A percentile compares a stretch with the other conserved stretches of the same genome.
Evolutionary conservation across 2,888 invertebrate genomes (phyloP).

Genomic region (Pyrrhia umbra): DNA sequence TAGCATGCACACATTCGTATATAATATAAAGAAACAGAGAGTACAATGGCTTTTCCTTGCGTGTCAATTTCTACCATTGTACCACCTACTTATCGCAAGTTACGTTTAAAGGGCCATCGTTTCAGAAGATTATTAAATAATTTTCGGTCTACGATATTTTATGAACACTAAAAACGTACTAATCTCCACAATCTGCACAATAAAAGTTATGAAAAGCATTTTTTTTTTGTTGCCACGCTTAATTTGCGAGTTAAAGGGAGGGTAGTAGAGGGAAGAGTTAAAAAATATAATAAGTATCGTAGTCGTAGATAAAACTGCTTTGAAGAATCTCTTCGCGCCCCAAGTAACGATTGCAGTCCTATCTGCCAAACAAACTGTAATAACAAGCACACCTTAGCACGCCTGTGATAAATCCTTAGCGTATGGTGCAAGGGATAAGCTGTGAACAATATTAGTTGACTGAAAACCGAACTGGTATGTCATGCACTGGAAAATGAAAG

Average conservation of each 20-base stretch:
- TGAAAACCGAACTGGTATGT: neutral
- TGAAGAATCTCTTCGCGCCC: conserved; percentile 69
- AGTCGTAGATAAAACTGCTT: conserved; percentile 65
- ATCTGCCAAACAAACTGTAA: conserved; percentile 83
- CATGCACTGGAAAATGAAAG: neutral
- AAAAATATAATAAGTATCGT: conserved; percentile 64
- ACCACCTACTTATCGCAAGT: too few relatives aligned
- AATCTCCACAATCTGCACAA: conserved; percentile 10
- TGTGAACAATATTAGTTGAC: neutral
- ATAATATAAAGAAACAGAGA: too few relatives aligned
- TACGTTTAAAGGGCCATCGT: too few relatives aligned
- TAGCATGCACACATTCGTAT: too few relatives aligned
- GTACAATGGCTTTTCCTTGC: too few relatives aligned
- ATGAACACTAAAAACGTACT: too few relatives aligned
- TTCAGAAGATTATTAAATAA: too few relatives aligned
- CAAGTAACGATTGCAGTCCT: conserved; percentile 77
- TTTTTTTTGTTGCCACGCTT: conserved; percentile 49
- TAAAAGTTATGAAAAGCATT: conserved; percentile 45
- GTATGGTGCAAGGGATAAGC: conserved; percentile 65
- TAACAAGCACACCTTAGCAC: conserved; percentile 82
- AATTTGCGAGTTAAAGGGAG: conserved; percentile 62
- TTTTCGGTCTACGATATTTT: too few relatives aligned
- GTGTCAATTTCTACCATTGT: too few relatives aligned
- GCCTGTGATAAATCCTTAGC: conserved; percentile 77
- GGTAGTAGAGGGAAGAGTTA: too few relatives aligned